Percentiles rank a stretch among this genome's conserved stretches.
Evolutionary conservation across 1,140 invertebrate species (phyloP).

Genomic region (Ooceraea biroi): DNA sequence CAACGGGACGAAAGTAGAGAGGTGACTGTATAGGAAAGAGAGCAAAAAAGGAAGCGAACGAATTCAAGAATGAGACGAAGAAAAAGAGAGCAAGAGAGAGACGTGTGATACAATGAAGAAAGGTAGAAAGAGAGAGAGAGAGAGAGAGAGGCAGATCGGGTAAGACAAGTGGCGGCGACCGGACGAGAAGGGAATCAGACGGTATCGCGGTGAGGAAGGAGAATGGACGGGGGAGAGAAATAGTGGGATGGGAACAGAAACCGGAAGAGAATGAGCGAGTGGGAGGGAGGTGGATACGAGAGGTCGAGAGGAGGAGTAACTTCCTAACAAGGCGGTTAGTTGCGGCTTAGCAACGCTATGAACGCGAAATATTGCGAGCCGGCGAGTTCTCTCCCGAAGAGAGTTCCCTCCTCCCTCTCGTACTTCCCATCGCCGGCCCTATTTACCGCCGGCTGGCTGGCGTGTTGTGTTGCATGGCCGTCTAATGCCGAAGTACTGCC

Average conservation of each 20-base stretch:
- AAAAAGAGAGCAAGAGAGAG: conserved; percentile 27
- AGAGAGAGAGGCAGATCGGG: conserved; percentile 46
- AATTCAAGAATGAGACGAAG: conserved; percentile 20
- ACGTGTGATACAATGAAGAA: not conserved
- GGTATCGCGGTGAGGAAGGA: conserved; percentile 18
- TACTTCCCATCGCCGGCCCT: not conserved
- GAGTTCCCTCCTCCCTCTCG: not conserved
- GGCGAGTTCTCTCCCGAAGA: conserved; percentile 39
- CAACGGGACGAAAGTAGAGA: not conserved
- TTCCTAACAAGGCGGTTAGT: conserved; percentile 86
- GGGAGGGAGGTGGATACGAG: conserved; percentile 58
- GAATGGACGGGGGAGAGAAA: conserved; percentile 51
- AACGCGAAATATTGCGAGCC: conserved; percentile 81
- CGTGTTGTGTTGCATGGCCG: conserved; percentile 28
- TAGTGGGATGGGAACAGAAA: conserved; percentile 61
- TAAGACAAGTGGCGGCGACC: conserved; percentile 19
- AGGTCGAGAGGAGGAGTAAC: conserved; percentile 79
- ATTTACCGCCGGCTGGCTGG: conserved; percentile 44
- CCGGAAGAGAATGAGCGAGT: conserved; percentile 67
- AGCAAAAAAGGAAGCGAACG: not conserved
- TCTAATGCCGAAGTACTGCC: conserved; percentile 71
- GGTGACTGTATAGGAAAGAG: not conserved
- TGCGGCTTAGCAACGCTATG: conserved; percentile 83
- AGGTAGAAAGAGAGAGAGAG: conserved; percentile 21
- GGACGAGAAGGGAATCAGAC: conserved; percentile 50